phyloP scores from a whole-genome alignment of 2,113 vertebrate genomes.

The Poicephalus gulielmi region DNA sequence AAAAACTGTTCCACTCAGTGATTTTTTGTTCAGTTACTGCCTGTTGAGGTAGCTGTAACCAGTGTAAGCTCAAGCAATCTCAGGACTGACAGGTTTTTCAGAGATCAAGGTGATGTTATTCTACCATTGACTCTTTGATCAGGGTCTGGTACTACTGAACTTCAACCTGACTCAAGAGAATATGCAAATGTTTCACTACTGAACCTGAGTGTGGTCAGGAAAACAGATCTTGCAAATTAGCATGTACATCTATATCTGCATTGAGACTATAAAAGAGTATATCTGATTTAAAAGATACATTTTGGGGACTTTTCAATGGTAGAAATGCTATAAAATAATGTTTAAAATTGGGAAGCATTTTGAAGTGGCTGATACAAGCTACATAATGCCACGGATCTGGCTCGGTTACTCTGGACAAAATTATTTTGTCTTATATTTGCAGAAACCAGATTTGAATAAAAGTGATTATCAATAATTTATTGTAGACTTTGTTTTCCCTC shows the following conservation, averaged over 20 bases:
- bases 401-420: not conserved
- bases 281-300: not conserved
- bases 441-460: not conserved
- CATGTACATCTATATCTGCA: not conserved
- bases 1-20: not conserved
- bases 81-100: not conserved
- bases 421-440: not conserved
- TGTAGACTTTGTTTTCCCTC: not conserved
- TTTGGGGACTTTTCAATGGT: not conserved
- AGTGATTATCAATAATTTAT: not conserved
- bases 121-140: conserved; percentile 27
- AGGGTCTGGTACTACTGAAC: conserved; percentile 1
- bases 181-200: not conserved
- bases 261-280: not conserved
- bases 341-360: not conserved
- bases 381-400: not conserved
- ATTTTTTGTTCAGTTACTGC: not conserved
- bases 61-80: not conserved
- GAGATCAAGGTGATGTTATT: conserved; percentile 34
- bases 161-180: conserved; percentile 32
- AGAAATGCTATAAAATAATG: not conserved
- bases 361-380: not conserved
- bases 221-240: not conserved
- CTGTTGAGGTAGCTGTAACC: not conserved
- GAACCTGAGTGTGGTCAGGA: not conserved